These are phyloP conservation scores for Oophaga pumilio DNA, from an alignment of 2,113 vertebrate genomes.

Conservation along the genomic window DNA sequence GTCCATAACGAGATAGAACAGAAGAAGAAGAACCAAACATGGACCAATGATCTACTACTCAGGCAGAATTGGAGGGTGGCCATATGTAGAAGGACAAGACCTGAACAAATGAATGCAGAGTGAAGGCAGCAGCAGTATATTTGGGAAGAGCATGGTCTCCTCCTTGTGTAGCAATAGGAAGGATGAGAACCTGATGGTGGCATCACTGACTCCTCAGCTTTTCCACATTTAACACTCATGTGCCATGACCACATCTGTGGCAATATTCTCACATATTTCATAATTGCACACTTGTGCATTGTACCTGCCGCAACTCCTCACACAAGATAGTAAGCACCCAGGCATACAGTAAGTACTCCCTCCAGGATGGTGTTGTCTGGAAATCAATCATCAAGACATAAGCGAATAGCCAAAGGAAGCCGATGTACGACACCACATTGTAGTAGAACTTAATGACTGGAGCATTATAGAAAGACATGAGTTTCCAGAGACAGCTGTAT, in stretches of 20 bases:
- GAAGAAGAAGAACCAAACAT: too few species aligned
- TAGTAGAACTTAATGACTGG: constrained; percentile 80
- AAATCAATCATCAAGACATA: constrained; percentile 78
- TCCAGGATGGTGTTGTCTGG: constrained; percentile 69
- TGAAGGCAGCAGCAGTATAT: too few species aligned
- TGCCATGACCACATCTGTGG: too few species aligned
- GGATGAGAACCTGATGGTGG: too few species aligned
- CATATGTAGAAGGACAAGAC: too few species aligned
- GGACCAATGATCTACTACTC: too few species aligned
- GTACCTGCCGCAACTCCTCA: constrained; percentile 81
- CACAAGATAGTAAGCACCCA: constrained; percentile 75
- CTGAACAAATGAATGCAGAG: too few species aligned
- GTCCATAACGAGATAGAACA: too few species aligned
- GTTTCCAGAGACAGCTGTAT: constrained; percentile 62
- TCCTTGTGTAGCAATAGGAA: too few species aligned
- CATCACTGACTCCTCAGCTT: too few species aligned
- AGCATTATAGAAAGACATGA: constrained; percentile 67
- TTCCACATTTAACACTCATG: too few species aligned
- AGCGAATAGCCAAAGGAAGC: constrained; percentile 78
- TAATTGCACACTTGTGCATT: not conserved
- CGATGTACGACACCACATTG: constrained; percentile 77
- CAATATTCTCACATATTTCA: not conserved
- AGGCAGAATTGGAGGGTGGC: too few species aligned
- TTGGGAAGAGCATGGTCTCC: not conserved
- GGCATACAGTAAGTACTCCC: constrained; percentile 75